Percentiles rank a stretch among this genome's conserved stretches.
phyloP scores from a whole-genome alignment of 2,113 vertebrate species.

The Probosciger aterrimus region DNA sequence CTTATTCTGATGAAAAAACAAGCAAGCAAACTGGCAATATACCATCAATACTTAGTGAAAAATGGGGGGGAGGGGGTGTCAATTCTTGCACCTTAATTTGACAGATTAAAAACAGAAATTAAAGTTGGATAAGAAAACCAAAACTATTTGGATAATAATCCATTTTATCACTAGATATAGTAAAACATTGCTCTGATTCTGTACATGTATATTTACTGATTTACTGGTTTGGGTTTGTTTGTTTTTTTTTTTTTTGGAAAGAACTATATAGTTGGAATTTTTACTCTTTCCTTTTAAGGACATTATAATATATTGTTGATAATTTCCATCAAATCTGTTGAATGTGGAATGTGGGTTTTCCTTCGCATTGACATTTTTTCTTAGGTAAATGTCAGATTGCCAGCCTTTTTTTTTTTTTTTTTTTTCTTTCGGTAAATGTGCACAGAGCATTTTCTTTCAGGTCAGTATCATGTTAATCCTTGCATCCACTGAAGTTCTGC shows the following conservation, averaged over 20 bases:
- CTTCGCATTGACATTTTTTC: neutral
- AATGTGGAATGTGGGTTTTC: neutral
- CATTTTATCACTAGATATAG: neutral
- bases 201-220: neutral
- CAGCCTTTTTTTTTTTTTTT: rapidly evolving
- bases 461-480: neutral
- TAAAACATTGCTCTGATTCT: neutral
- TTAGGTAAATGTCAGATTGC: neutral
- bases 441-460: neutral
- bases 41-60: neutral
- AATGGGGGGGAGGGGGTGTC: neutral
- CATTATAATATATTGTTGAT: neutral
- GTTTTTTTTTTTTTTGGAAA: neutral
- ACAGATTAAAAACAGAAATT: neutral
- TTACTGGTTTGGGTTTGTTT: neutral
- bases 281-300: neutral
- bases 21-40: neutral
- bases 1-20: neutral
- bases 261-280: neutral
- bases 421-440: neutral
- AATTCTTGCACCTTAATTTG: neutral
- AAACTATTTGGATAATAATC: neutral
- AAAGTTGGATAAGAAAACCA: neutral
- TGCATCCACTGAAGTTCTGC: neutral
- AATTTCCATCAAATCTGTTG: neutral